A percentile compares a stretch with the other conserved stretches of the same genome.
phyloP scores from a whole-genome alignment of 2,113 vertebrate genomes.

The Melanocharis versteri region DNA sequence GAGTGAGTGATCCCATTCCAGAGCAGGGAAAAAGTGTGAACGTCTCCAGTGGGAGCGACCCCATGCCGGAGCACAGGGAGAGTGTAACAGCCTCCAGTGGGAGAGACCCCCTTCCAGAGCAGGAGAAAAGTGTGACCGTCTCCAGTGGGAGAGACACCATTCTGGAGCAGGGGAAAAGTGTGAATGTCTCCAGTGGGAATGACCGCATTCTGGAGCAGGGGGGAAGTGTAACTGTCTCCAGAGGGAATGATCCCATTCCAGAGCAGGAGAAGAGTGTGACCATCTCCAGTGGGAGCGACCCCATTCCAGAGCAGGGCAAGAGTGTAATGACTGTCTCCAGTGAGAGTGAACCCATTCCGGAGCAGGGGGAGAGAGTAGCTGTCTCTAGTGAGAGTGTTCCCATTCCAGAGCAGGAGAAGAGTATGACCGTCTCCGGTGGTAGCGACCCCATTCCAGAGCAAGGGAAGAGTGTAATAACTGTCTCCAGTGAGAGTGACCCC shows the following conservation, averaged over 20 bases:
- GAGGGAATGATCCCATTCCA: rapidly evolving
- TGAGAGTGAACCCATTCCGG: rapidly evolving
- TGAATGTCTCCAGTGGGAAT: rapidly evolving
- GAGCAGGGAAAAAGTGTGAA: rapidly evolving
- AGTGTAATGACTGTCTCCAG: rapidly evolving
- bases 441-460: rapidly evolving
- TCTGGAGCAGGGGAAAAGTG: rapidly evolving
- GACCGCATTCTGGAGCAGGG: rapidly evolving
- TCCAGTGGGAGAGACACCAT: rapidly evolving
- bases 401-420: rapidly evolving
- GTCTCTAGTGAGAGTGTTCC: rapidly evolving
- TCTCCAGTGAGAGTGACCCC: rapidly evolving
- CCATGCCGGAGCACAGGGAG: rapidly evolving
- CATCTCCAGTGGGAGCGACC: rapidly evolving
- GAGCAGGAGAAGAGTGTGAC: rapidly evolving
- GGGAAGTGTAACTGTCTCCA: not conserved
- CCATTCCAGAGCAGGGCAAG: rapidly evolving
- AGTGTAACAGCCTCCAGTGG: rapidly evolving
- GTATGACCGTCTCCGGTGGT: not conserved
- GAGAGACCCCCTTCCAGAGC: rapidly evolving
- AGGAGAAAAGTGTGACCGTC: rapidly evolving
- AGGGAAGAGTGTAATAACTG: rapidly evolving
- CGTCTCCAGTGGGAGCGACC: rapidly evolving
- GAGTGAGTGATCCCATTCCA: rapidly evolving
- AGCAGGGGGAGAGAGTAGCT: not conserved